Conservation (phyloP, 2,888 invertebrate genomes). For the Torymus auratus region DNA sequence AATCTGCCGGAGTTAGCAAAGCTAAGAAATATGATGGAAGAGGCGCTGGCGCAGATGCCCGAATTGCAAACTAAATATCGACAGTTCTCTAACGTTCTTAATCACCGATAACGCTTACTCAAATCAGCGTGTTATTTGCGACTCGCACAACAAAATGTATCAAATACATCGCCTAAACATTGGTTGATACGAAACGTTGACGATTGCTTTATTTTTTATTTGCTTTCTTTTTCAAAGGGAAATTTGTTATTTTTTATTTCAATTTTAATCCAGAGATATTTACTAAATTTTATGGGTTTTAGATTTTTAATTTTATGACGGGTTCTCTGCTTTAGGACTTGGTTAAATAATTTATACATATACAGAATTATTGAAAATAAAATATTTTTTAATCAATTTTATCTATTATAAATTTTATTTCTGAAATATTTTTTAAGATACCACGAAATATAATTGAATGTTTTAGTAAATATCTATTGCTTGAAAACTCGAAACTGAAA, state of each 20-base stretch:
- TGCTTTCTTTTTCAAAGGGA: not conserved
- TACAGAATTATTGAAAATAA: no score
- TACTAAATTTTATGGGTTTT: not conserved
- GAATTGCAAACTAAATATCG: slow-evolving; percentile 69
- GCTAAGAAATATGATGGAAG: slow-evolving; percentile 75
- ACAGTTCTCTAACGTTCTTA: slow-evolving; percentile 72
- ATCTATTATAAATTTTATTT: slow-evolving; percentile 16
- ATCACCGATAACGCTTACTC: slow-evolving; percentile 75
- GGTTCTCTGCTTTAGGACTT: no score
- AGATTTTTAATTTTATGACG: no score
- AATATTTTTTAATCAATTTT: not conserved
- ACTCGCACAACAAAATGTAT: slow-evolving; percentile 39
- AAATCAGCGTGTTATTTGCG: slow-evolving; percentile 43
- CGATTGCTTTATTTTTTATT: slow-evolving; percentile 22
- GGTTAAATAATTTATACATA: no score
- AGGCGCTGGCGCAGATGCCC: slow-evolving; percentile 68
- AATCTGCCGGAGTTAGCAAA: slow-evolving; percentile 85
- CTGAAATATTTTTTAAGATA: not conserved
- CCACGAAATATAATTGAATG: not conserved
- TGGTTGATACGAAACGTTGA: slow-evolving; percentile 27
- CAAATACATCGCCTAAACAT: slow-evolving; percentile 32
- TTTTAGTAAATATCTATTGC: slow-evolving; percentile 28
- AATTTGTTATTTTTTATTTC: slow-evolving; percentile 22
- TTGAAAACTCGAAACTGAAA: slow-evolving; percentile 15
- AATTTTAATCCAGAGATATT: slow-evolving; percentile 19